Base-by-base conservation (phyloP, 2,888 invertebrate genomes). In the Trichogramma evanescens region DNA sequence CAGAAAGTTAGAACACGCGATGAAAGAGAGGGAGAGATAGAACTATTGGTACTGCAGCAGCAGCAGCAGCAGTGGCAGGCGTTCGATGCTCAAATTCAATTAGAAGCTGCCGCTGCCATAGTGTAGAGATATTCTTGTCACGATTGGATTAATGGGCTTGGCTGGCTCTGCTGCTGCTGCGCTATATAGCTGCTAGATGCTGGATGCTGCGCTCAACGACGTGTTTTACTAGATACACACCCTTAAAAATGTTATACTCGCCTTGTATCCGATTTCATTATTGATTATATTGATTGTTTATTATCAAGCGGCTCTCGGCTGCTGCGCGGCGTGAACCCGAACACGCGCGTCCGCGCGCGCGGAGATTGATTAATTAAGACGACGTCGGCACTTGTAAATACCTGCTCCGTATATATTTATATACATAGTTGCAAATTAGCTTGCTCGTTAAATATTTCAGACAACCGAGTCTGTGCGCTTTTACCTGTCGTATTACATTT, bases 91-190 rank as follows among this genome's bases (percentile, higher is more conserved):
- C 42, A 41, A 51, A 57, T 50, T 54, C 57, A 58, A 58, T 54
- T 61, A 58, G 45, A 40, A 9, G 6, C 48, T 46, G 54, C 26
- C 26, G 26, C 26, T 26, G 26, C 26, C 26, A 26, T 26, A 26
- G 26, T 26, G 26, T 26, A 26, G 26, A 26, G 55, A 55, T 58
- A 62, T 62, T 62, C 55, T 58, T 52, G 54, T 55, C 55, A 55
- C 54, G 54, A 58, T 52, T 58, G 52, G 51, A 58, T 62, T 55
- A 58, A 51, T 58, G 48, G 8, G 55, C 46, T 48, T 48, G 8
- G 8, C 41, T 39, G 49, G 8, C 41, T 7, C 38, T 13, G 44
- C 43, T 13, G 10, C 5, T 26, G 48, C n/a, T n/a, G 48, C 10
- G 26, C 26, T 26, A 26, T 26, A 26, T 1, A 26, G 26, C 26